Percentiles rank a stretch among this genome's conserved stretches.
These are phyloP conservation scores for Chaitophorus viminalis DNA, from an alignment of 2,888 invertebrate species.

Conservation along the genomic window DNA sequence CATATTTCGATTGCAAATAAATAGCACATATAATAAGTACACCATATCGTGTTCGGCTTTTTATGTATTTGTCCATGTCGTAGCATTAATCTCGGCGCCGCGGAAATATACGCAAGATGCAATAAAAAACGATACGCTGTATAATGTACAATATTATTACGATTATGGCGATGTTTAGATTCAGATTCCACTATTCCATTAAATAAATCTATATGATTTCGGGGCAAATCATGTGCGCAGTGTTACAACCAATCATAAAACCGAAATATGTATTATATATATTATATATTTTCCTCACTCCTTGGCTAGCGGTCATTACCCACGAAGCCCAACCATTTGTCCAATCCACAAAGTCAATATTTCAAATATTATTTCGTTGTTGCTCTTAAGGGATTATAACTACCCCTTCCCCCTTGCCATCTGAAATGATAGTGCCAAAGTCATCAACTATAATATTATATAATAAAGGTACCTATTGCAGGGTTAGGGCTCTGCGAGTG, in stretches of 20 bases:
- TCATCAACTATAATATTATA: background rate
- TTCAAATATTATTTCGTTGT: constrained; percentile 20
- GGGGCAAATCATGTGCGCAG: background rate
- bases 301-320: background rate
- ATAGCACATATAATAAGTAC: too few relatives aligned
- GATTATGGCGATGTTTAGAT: background rate
- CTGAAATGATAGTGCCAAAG: constrained; percentile 8
- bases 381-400: background rate
- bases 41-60: too few relatives aligned
- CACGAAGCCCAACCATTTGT: constrained; percentile 4
- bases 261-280: background rate
- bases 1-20: too few relatives aligned
- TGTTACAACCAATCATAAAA: background rate
- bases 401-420: background rate
- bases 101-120: too few relatives aligned
- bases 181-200: background rate
- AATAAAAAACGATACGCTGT: too few relatives aligned
- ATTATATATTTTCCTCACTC: background rate
- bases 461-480: too few relatives aligned
- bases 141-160: too few relatives aligned
- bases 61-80: too few relatives aligned
- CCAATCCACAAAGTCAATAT: constrained; percentile 18
- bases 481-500: background rate
- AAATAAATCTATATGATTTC: background rate
- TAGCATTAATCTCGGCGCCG: too few relatives aligned